Evolutionary conservation across 2,888 invertebrate genomes (phyloP).

Genomic region (Athalia circularis): DNA sequence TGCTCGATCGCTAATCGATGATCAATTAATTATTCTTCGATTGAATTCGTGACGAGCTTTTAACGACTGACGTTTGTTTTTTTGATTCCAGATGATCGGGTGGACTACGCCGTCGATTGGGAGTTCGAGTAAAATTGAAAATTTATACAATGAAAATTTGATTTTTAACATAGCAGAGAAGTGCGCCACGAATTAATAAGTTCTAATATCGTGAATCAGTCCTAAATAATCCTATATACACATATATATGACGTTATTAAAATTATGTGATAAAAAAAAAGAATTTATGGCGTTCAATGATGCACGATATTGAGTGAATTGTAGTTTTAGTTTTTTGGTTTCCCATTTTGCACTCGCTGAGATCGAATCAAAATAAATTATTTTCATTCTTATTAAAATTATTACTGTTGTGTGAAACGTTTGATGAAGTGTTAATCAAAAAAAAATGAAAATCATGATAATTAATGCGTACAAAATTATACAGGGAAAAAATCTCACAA

Average conservation of each 20-base stretch:
- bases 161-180: not conserved
- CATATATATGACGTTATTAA: not conserved
- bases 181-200: not conserved
- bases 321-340: not conserved
- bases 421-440: not conserved
- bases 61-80: not conserved
- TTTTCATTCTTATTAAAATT: too few relatives aligned
- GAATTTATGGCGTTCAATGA: not conserved
- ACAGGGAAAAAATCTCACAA: not conserved
- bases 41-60: not conserved
- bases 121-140: not conserved
- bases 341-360: too few relatives aligned
- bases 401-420: too few relatives aligned
- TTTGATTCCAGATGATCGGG: slow-evolving; percentile 30
- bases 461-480: not conserved
- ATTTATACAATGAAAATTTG: not conserved
- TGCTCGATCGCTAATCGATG: not conserved
- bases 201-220: too few relatives aligned
- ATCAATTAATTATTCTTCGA: not conserved
- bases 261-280: not conserved
- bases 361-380: too few relatives aligned
- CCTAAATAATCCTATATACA: too few relatives aligned
- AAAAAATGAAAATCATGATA: not conserved
- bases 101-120: not conserved
- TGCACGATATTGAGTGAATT: not conserved